Evolutionary conservation across 2,888 invertebrate species (phyloP), one percentile per base, ranked within the genome.

Genomic region (Dryobota labecula): DNA sequence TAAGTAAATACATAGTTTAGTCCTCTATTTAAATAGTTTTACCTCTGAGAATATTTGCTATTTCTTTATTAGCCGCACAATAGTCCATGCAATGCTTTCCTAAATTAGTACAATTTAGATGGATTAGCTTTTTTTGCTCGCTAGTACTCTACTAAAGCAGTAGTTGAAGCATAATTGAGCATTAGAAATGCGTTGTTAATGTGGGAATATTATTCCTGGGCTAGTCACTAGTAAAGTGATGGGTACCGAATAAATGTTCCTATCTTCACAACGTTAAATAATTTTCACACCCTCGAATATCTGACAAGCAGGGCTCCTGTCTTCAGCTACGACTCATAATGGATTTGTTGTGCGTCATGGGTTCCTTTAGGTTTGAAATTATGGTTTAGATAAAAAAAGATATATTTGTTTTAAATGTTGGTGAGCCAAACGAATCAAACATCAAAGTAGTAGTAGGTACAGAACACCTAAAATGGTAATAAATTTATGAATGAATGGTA

Each of bases 271-370:
- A 90, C 87, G 68, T 54, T 62, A 54, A 69, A 38, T 58, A 43
- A 63, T 56, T 45, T 41, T 67, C 49, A 57, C 51, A 86, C 94
- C 95, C 95, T 95, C 95, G 81, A 89, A 90, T 94, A 92, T 96
- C 95, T 94, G 95, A 95, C 89, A 93, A 90, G 95, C 95, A 96
- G 95, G 88, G 91, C 86, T 91, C 95, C 94, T 92, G 90, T 95
- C 94, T 88, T 95, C 95, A 94, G 95, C 95, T 94, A 92, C 94
- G 94, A 93, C 91, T 64, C 60, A 61, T 60, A 67, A 68, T 66
- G 38, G 47, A 60, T 66, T 53, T 49, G 65, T 70, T 62, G 53
- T 79, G 57, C 24, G 69, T 60, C 63, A 58, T 47, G 67, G 58
- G 68, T 77, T 82, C 53, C 54, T 43, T 72, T 73, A 73, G 64